Evolutionary conservation across 2,888 invertebrate genomes (phyloP).

Genomic region (Trisateles emortualis): DNA sequence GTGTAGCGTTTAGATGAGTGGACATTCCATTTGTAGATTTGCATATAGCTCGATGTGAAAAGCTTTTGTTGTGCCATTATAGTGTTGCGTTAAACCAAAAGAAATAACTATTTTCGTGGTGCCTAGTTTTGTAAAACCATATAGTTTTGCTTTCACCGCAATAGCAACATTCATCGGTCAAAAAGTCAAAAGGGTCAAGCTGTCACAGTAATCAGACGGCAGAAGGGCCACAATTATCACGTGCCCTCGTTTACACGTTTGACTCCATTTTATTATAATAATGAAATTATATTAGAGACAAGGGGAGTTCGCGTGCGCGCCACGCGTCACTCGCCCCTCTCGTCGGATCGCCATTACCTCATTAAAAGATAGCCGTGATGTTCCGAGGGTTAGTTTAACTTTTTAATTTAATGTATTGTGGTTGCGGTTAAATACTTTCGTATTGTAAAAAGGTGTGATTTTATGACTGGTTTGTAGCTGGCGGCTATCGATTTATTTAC

Average conservation of each 20-base stretch:
- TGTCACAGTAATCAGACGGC: slow-evolving; percentile 44
- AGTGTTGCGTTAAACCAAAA: not conserved
- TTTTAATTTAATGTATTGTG: slow-evolving; percentile 79
- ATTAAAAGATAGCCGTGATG: slow-evolving; percentile 75
- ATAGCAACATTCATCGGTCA: not conserved
- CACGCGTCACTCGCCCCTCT: slow-evolving; percentile 59
- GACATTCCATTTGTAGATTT: slow-evolving; percentile 15
- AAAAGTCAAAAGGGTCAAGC: slow-evolving; percentile 40
- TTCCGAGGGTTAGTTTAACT: slow-evolving; percentile 71
- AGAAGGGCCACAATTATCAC: slow-evolving; percentile 67
- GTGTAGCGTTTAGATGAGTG: slow-evolving; percentile 12
- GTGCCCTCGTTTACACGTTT: slow-evolving; percentile 81
- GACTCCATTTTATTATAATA: slow-evolving; percentile 82
- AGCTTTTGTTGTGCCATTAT: not conserved
- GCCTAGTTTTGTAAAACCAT: not conserved
- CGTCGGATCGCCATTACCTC: slow-evolving; percentile 74
- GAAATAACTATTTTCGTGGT: too few relatives aligned
- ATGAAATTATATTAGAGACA: slow-evolving; percentile 79
- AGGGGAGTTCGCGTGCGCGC: slow-evolving; percentile 68
- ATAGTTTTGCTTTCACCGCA: not conserved
- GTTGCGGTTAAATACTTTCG: slow-evolving; percentile 57
- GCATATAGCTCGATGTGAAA: not conserved
- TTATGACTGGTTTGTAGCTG: slow-evolving; percentile 40
- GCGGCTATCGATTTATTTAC: slow-evolving; percentile 17
- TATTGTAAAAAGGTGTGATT: slow-evolving; percentile 75